These are phyloP conservation scores for Ornithoptera priamus DNA, from an alignment of 2,888 invertebrate genomes.

Conservation along the genomic window DNA sequence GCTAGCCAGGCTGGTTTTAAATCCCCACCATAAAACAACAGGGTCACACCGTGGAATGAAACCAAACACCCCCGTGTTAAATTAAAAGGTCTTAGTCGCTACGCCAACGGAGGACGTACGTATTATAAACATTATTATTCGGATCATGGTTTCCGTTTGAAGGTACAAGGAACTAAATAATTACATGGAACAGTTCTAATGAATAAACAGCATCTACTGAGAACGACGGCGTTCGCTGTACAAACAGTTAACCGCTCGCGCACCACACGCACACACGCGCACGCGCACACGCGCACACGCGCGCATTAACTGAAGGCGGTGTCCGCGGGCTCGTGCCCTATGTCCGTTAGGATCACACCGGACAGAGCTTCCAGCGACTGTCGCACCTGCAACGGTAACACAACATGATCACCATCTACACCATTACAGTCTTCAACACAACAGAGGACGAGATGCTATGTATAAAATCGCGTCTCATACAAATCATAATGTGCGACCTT, in stretches of 20 bases:
- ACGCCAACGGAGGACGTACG: too few relatives aligned
- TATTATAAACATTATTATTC: too few relatives aligned
- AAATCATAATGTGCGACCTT: too few relatives aligned
- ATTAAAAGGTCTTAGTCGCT: too few relatives aligned
- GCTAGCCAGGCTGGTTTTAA: too few relatives aligned
- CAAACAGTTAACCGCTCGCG: background rate
- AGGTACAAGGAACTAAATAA: background rate
- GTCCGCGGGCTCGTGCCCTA: constrained; percentile 69
- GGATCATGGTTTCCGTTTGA: too few relatives aligned
- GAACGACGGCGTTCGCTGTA: background rate
- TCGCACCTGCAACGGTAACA: constrained; percentile 81
- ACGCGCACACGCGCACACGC: background rate
- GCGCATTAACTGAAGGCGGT: constrained; percentile 67
- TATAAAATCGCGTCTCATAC: too few relatives aligned
- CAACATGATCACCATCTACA: background rate
- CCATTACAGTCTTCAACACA: too few relatives aligned
- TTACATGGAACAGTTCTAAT: background rate
- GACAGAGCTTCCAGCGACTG: constrained; percentile 90
- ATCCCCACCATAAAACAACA: too few relatives aligned
- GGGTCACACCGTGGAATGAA: too few relatives aligned
- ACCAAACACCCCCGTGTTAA: too few relatives aligned
- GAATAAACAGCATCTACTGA: background rate
- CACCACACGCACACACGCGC: background rate
- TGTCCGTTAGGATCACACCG: constrained; percentile 80
- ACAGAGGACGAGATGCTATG: too few relatives aligned